Evolutionary conservation across 2,888 invertebrate genomes (phyloP).

Genomic region (Hoplodrina blanda): DNA sequence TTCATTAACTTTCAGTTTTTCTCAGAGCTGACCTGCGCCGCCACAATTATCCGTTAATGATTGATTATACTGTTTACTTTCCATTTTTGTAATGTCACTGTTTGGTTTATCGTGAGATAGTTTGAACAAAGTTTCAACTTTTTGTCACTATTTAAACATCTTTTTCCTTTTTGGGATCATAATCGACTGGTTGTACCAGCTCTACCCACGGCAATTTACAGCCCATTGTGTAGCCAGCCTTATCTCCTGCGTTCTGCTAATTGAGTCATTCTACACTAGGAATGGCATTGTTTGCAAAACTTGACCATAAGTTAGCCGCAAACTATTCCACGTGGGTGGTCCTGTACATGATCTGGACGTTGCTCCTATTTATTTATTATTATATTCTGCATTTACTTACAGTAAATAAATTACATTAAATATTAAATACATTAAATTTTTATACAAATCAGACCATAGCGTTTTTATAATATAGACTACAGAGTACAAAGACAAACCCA

Average conservation of each 20-base stretch:
- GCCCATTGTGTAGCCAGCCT: slow-evolving; percentile 80
- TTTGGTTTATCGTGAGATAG: slow-evolving; percentile 74
- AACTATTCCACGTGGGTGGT: slow-evolving; percentile 83
- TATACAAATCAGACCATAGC: slow-evolving; percentile 27
- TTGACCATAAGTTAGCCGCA: slow-evolving; percentile 80
- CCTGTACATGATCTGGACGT: slow-evolving; percentile 62
- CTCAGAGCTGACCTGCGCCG: slow-evolving; percentile 66
- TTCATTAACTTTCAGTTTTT: slow-evolving; percentile 83
- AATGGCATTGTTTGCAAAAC: slow-evolving; percentile 88
- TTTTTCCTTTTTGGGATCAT: slow-evolving; percentile 60
- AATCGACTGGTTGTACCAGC: slow-evolving; percentile 54
- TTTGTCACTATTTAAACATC: slow-evolving; percentile 48
- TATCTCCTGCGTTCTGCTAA: slow-evolving; percentile 84
- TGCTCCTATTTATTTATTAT: slow-evolving; percentile 46
- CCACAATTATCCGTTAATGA: slow-evolving; percentile 84
- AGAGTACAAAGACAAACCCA: too few relatives aligned
- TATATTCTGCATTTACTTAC: slow-evolving; percentile 30
- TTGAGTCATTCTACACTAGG: slow-evolving; percentile 87
- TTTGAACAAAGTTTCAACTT: slow-evolving; percentile 53
- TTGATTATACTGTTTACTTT: slow-evolving; percentile 87
- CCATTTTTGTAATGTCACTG: slow-evolving; percentile 81
- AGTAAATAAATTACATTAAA: slow-evolving; percentile 24
- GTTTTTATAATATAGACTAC: slow-evolving; percentile 8
- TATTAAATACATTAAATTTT: slow-evolving; percentile 13
- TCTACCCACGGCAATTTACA: slow-evolving; percentile 78